phyloP scores from a whole-genome alignment of 2,113 vertebrate genomes.

The Shinisaurus crocodilurus region DNA sequence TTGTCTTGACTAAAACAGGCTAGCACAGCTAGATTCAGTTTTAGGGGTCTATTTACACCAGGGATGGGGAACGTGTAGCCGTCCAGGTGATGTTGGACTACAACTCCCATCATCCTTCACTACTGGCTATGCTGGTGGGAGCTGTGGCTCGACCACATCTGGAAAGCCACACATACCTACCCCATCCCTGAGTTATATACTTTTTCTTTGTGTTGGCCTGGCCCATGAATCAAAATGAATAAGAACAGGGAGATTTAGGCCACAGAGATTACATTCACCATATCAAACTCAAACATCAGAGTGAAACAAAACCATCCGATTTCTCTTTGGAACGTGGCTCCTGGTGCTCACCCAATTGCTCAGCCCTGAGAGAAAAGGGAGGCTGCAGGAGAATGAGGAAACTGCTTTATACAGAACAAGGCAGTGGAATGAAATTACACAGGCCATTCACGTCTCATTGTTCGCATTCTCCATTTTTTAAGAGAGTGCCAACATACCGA shows the following conservation, averaged over 20 bases:
- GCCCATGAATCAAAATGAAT: not conserved
- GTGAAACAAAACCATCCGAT: not conserved
- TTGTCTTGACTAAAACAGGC: not conserved
- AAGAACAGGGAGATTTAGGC: not conserved
- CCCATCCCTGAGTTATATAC: too few species aligned
- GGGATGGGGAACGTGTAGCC: too few species aligned
- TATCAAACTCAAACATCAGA: not conserved
- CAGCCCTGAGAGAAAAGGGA: slow-evolving; percentile 7
- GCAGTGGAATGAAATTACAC: slow-evolving; percentile 39
- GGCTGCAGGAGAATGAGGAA: slow-evolving; percentile 32
- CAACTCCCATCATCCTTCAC: too few species aligned
- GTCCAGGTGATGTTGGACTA: too few species aligned
- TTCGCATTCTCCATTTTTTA: slow-evolving; percentile 50
- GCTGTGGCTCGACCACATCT: too few species aligned
- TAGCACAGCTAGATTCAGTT: not conserved
- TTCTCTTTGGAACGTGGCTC: not conserved
- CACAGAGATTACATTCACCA: too few species aligned
- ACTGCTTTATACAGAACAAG: slow-evolving; percentile 46
- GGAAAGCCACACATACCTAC: too few species aligned
- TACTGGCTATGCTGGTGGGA: too few species aligned
- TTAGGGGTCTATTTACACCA: not conserved
- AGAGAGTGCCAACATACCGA: slow-evolving; percentile 53
- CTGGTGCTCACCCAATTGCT: not conserved
- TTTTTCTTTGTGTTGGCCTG: not conserved
- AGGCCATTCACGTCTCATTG: slow-evolving; percentile 50